A percentile compares a stretch with the other conserved stretches of the same genome.
Evolutionary conservation across 2,888 invertebrate genomes (phyloP).

Genomic region (Heliconius sara): DNA sequence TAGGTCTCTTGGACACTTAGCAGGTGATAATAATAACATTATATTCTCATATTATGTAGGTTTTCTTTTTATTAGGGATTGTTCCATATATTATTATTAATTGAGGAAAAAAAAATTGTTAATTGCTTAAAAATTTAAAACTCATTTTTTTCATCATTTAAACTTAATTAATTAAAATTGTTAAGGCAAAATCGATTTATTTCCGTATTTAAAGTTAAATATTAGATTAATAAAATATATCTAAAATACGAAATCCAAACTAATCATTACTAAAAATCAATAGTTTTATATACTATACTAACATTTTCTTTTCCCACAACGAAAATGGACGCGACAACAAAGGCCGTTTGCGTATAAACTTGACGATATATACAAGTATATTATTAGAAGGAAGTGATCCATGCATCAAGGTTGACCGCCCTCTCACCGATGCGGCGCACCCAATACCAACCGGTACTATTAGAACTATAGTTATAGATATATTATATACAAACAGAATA

Average conservation of each 20-base stretch:
- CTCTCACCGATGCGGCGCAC: slow-evolving; percentile 57
- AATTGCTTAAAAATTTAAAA: not conserved
- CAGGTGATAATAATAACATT: slow-evolving; percentile 37
- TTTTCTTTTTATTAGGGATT: not conserved
- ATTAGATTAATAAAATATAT: too few relatives aligned
- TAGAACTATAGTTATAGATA: slow-evolving; percentile 7
- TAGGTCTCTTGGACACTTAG: slow-evolving; percentile 37
- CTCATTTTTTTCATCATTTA: not conserved
- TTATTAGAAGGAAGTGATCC: slow-evolving; percentile 61
- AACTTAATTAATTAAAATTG: too few relatives aligned
- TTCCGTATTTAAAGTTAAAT: too few relatives aligned
- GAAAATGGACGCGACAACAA: slow-evolving; percentile 19
- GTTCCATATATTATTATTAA: not conserved
- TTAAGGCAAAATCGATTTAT: too few relatives aligned
- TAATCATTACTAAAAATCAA: not conserved
- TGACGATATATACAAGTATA: slow-evolving; percentile 31
- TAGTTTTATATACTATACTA: not conserved
- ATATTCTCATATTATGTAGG: slow-evolving; percentile 16
- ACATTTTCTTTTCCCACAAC: not conserved
- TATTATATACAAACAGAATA: not conserved
- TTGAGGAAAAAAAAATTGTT: not conserved
- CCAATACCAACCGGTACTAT: slow-evolving; percentile 49
- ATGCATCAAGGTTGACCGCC: slow-evolving; percentile 61
- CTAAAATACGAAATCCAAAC: too few relatives aligned
- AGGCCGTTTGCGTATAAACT: slow-evolving; percentile 31